These are phyloP conservation scores for Teleogryllus oceanicus DNA, from an alignment of 2,888 invertebrate species.

Conservation along the genomic window DNA sequence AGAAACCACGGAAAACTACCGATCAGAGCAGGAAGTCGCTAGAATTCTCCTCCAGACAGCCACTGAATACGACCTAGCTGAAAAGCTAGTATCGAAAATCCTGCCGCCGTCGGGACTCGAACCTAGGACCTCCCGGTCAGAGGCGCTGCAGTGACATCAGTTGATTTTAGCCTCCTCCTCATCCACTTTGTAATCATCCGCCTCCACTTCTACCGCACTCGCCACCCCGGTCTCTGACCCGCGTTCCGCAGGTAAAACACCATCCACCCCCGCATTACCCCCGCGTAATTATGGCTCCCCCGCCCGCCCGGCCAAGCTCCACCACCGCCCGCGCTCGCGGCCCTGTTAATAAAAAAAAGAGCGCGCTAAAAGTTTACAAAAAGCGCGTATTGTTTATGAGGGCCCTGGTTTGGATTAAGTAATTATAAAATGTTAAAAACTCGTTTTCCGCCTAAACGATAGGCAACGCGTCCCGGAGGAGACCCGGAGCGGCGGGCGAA, in stretches of 20 bases:
- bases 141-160: too few species aligned
- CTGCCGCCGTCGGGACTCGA: too few species aligned
- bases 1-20: too few species aligned
- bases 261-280: neutral
- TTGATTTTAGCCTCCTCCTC: too few species aligned
- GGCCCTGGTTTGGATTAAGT: neutral
- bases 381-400: neutral
- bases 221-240: neutral
- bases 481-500: neutral
- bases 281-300: neutral
- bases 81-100: too few species aligned
- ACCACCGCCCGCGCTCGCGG: neutral
- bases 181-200: too few species aligned
- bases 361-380: neutral
- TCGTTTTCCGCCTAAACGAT: conserved; percentile 7
- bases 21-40: too few species aligned
- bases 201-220: too few species aligned
- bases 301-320: neutral
- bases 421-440: conserved; percentile 18
- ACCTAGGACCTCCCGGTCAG: too few species aligned
- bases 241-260: neutral
- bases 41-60: too few species aligned
- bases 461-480: neutral
- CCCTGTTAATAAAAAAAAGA: neutral
- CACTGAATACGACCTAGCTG: too few species aligned